These are phyloP conservation scores for Lordiphosa andalusiaca DNA, from an alignment of 2,888 invertebrate species.

Conservation along the genomic window DNA sequence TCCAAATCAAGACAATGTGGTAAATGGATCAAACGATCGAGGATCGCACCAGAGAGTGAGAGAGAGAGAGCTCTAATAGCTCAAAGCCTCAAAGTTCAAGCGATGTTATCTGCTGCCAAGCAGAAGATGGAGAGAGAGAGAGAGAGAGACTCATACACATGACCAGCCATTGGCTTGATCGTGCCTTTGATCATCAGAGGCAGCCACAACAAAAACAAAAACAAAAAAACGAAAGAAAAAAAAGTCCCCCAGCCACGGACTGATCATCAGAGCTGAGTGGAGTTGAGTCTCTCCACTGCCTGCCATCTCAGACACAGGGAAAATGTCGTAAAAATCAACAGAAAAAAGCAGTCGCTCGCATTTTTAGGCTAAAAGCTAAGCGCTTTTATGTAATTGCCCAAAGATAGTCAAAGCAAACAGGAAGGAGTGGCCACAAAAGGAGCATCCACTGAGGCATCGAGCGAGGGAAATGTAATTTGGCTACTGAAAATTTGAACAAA, in stretches of 20 bases:
- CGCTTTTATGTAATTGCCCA: conserved; percentile 66
- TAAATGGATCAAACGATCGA: conserved; percentile 39
- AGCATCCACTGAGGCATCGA: neutral
- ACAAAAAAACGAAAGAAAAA: conserved; percentile 13
- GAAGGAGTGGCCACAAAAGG: conserved; percentile 4
- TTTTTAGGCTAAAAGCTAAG: conserved; percentile 61
- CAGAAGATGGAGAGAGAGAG: conserved; percentile 2
- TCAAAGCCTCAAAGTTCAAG: conserved; percentile 62
- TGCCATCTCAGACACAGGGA: conserved; percentile 20
- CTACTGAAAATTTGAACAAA: too few species aligned
- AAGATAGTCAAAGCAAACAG: conserved; percentile 48
- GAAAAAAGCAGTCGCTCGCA: conserved; percentile 30
- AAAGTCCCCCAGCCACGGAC: conserved; percentile 22
- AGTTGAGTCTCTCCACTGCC: too few species aligned
- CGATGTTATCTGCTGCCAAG: conserved; percentile 63
- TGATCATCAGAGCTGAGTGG: conserved; percentile 12
- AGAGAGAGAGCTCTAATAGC: conserved; percentile 41
- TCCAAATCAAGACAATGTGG: conserved; percentile 60
- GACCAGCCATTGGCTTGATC: conserved; percentile 44
- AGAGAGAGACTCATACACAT: conserved; percentile 22
- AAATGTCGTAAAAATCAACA: conserved; percentile 51
- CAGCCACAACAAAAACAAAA: conserved; percentile 10
- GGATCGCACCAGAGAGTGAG: conserved; percentile 17
- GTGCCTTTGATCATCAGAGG: conserved; percentile 59
- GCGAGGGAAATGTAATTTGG: conserved; percentile 36